These are phyloP conservation scores for Drosophila rubida DNA, from an alignment of 2,888 invertebrate species.

Conservation along the genomic window DNA sequence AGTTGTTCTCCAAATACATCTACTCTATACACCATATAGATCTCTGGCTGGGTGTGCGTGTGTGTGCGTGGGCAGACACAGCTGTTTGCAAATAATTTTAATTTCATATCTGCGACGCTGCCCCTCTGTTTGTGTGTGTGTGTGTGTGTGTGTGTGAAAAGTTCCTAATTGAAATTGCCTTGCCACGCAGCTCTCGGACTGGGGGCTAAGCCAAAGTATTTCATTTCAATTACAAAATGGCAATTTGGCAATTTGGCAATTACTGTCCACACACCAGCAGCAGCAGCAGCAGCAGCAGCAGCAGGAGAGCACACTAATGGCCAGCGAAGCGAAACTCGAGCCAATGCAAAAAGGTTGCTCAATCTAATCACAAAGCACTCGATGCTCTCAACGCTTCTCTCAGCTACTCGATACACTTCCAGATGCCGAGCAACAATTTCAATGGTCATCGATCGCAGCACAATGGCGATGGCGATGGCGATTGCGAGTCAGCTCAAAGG, in stretches of 20 bases:
- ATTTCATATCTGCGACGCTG: slow-evolving; percentile 69
- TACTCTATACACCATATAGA: not conserved
- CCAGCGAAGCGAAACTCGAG: slow-evolving; percentile 31
- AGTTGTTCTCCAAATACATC: slow-evolving; percentile 29
- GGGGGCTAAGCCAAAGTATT: slow-evolving; percentile 51
- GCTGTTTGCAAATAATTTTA: slow-evolving; percentile 77
- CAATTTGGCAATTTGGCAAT: slow-evolving; percentile 43
- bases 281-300: too few species aligned
- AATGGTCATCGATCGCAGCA: slow-evolving; percentile 26
- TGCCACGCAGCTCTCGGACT: not conserved
- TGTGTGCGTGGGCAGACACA: slow-evolving; percentile 47
- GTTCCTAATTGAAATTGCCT: slow-evolving; percentile 75
- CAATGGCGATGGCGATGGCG: not conserved
- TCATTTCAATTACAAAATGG: slow-evolving; percentile 73
- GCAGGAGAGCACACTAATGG: too few species aligned
- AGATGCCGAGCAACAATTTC: slow-evolving; percentile 18
- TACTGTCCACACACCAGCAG: slow-evolving; percentile 5
- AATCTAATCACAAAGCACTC: slow-evolving; percentile 24
- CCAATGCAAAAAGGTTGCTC: slow-evolving; percentile 32
- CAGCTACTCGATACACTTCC: slow-evolving; percentile 4
- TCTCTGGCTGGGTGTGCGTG: slow-evolving; percentile 4
- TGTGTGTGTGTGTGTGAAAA: slow-evolving; percentile 50
- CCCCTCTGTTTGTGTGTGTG: too few species aligned
- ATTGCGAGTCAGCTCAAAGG: slow-evolving; percentile 18
- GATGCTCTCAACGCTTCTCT: slow-evolving; percentile 10